These are phyloP conservation scores for Pollimyrus isidori DNA, from an alignment of 2,113 vertebrate species.

Conservation along the genomic window DNA sequence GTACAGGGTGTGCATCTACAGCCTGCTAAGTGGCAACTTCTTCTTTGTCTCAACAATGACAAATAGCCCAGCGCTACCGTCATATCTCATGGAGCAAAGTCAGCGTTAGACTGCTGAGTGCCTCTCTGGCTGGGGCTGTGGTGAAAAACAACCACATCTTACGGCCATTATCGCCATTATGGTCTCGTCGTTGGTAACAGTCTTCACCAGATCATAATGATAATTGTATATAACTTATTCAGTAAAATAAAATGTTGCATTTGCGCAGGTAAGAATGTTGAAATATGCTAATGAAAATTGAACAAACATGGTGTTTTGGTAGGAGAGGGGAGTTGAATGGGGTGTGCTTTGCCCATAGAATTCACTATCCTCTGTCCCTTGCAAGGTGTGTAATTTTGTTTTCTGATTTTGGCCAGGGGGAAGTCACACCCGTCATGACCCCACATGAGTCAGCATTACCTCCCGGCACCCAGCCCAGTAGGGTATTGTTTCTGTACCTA, in stretches of 20 bases:
- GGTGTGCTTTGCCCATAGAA: background rate
- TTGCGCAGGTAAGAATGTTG: background rate
- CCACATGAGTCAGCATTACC: background rate
- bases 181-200: background rate
- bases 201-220: background rate
- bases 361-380: background rate
- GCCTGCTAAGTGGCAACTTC: conserved; percentile 8
- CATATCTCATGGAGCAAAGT: background rate
- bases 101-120: conserved; percentile 9
- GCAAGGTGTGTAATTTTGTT: background rate
- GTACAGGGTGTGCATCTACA: background rate
- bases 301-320: background rate
- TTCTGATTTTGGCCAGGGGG: background rate
- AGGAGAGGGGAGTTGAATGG: background rate
- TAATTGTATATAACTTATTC: background rate
- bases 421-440: background rate
- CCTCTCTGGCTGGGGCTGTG: background rate
- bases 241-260: background rate
- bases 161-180: conserved; percentile 3
- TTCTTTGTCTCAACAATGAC: conserved; percentile 11
- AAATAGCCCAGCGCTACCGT: conserved; percentile 5
- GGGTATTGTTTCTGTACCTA: background rate
- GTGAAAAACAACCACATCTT: background rate
- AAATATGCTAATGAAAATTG: background rate
- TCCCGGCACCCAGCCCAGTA: background rate